Evolutionary conservation across 2,797 vertebrate genomes (phyloP), one percentile per base, ranked within the genome.

Genomic region (Darevskia nairensis): DNA sequence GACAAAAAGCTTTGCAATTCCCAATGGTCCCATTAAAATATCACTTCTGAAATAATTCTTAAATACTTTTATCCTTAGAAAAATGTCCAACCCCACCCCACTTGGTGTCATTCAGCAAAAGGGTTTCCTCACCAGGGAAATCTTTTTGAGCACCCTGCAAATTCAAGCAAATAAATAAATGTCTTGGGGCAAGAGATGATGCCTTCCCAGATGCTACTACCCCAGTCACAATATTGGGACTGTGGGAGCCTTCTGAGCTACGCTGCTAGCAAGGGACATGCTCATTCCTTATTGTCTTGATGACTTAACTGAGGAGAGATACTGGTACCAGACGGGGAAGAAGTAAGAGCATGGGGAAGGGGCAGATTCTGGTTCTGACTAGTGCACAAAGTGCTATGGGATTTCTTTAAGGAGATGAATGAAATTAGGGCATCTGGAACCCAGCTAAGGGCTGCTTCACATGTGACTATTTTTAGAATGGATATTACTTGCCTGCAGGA

Each of bases 101-200:
- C 88, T 91, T 77, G 82, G 83, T 84, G 0, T 0, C 0, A 32
- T 86, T 89, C 88, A 87, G 69, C n/a, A 74, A 59, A 76, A 75
- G 59, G 32, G 44, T 44, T 66, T 81, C 50, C 17, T 35, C n/a
- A 75, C 17, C 21, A 0, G 82, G 90, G 90, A 90, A 88, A 91
- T 90, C 69, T 78, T 15, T 86, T 90, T 86, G 64, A 29, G 91
- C 72, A 76, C 89, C 94, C 89, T 89, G 94, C 80, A 89, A 92
- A 92, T 92, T 91, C 88, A 92, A 93, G 90, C 87, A 91, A 95
- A 96, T 96, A 96, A 96, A 96, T 95, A 95, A 87, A 95, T 90
- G 87, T 81, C 0, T 1, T 1, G 0, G 86, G 27, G 29, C 17
- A 19, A 74, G 1, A 0, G 0, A 3, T 79, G 68, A 27, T 83